Evolutionary conservation across 1,140 invertebrate species (phyloP).

Genomic region (Helicoverpa armigera): DNA sequence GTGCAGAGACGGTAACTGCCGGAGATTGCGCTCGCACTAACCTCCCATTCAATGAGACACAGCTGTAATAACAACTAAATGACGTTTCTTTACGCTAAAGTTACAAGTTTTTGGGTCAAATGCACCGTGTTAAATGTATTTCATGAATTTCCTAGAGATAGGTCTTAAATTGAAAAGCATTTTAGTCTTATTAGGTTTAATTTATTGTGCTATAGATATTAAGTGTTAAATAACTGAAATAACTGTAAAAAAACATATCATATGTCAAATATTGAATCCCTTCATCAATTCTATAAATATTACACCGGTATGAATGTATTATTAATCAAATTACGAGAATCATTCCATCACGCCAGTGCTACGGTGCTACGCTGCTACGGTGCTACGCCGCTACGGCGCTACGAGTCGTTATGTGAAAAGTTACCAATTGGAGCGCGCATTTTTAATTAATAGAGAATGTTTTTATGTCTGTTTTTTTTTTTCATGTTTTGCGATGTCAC

Average conservation of each 20-base stretch:
- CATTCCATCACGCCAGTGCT: constrained; percentile 36
- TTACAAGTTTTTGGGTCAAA: neutral
- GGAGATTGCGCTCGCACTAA: constrained; percentile 18
- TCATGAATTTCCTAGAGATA: no score
- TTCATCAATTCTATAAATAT: neutral
- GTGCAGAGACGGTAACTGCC: constrained; percentile 10
- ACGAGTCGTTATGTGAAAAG: constrained; percentile 48
- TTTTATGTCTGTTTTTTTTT: constrained; percentile 39
- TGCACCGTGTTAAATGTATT: neutral
- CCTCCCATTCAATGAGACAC: constrained; percentile 18
- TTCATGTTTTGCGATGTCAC: constrained; percentile 16
- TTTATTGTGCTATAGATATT: neutral
- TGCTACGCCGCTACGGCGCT: constrained; percentile 9
- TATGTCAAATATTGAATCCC: neutral
- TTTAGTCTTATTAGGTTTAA: no score
- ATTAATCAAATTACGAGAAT: constrained; percentile 44
- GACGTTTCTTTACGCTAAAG: neutral
- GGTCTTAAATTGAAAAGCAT: no score
- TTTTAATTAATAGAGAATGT: constrained; percentile 55
- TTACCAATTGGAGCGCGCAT: constrained; percentile 56
- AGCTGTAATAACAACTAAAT: constrained; percentile 24
- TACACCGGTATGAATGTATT: neutral
- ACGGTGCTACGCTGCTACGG: constrained; percentile 15
- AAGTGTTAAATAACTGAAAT: neutral
- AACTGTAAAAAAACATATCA: neutral